Evolutionary conservation across 1,140 invertebrate genomes (phyloP), one percentile per base, ranked within the genome.

Genomic region (Drosophila sturtevanti): DNA sequence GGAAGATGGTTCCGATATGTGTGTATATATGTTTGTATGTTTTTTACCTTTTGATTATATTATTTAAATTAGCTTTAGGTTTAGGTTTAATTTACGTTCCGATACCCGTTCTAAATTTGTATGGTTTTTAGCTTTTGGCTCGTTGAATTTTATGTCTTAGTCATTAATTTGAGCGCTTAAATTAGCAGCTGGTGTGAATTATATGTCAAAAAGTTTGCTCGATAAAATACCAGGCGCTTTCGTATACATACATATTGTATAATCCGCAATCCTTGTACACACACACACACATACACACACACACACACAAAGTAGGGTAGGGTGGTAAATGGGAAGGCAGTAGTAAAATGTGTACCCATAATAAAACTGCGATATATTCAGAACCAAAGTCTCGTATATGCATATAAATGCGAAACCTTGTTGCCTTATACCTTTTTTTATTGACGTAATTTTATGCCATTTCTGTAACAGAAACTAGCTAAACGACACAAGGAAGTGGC

Each of bases 101-200:
- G 44, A 64, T 31, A 27, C 27, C 37, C 41, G 68, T 52, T 81
- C 61, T 37, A 63, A 86, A 77, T 61, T 75, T 63, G 55, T 51
- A 61, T 41, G 51, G 22, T 60, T 63, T 59, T 56, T 38, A 22
- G 27, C 41, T 58, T 35, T 60, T 18, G 34, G 56, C 65, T 66
- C 54, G 60, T 68, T 66, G 74, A 52, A 72, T 77, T 86, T 81
- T 70, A 79, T 79, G 82, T 68, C 62, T 12, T 54, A 66, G 82
- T 82, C 79, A 89, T 87, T 86, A 86, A 87, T 79, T 79, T 63
- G 82, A 73, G 78, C 64, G 67, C 81, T 75, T 78, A 86, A 86
- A 86, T 87, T 87, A 87, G 81, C 81, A 87, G 82, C 82, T 86
- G 81, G 78, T 82, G 78, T 87, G 81, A 86, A 86, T 74, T 85